Evolutionary conservation across 2,888 invertebrate genomes (phyloP).

Genomic region (Hyposoter didymator): DNA sequence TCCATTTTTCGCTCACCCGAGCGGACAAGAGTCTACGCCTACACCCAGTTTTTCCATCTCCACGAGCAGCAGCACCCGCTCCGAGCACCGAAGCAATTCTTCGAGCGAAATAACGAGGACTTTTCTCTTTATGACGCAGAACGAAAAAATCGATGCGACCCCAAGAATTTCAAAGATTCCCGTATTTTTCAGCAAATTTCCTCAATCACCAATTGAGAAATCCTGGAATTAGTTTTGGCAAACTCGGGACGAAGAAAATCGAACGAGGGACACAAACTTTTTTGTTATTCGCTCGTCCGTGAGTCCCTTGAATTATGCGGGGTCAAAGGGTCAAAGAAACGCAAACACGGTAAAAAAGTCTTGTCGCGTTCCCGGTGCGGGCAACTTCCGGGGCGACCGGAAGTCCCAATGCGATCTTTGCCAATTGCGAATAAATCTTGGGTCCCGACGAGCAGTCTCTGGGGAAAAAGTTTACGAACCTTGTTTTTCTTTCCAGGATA

Average conservation of each 20-base stretch:
- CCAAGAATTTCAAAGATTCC: not conserved
- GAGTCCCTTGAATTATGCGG: not conserved
- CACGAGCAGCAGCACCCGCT: not conserved
- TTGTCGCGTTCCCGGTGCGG: conserved; percentile 37
- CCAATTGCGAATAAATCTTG: conserved; percentile 35
- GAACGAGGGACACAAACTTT: not conserved
- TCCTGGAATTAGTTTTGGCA: no score
- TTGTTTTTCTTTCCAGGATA: not conserved
- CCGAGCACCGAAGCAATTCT: not conserved
- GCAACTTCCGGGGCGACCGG: conserved; percentile 20
- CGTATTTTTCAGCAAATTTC: not conserved
- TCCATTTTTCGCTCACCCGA: conserved; percentile 27
- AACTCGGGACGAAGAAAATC: not conserved
- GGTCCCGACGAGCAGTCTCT: not conserved
- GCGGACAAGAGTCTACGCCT: conserved; percentile 35
- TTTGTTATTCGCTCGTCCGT: not conserved
- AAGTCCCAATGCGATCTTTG: conserved; percentile 32
- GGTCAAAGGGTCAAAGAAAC: not conserved
- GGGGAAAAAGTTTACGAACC: not conserved
- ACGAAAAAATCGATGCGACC: conserved; percentile 3
- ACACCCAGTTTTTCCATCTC: conserved; percentile 34
- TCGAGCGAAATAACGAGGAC: not conserved
- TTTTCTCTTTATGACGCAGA: not conserved
- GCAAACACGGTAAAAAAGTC: conserved; percentile 1
- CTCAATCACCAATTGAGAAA: no score